These are phyloP conservation scores for Phasianus colchicus DNA, from an alignment of 2,113 vertebrate genomes.

Conservation along the genomic window DNA sequence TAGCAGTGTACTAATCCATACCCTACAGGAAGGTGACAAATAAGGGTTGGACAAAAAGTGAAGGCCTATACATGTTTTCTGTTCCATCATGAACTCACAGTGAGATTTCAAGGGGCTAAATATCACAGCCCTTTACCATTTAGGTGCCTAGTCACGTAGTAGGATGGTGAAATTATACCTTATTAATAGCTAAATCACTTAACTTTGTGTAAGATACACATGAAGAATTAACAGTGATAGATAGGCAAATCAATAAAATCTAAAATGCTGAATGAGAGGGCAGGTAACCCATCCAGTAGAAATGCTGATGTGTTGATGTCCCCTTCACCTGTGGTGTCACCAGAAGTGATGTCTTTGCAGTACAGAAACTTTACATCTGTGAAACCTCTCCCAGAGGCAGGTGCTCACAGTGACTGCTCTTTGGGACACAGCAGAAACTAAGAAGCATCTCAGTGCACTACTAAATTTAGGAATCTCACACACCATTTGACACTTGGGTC, in stretches of 20 bases:
- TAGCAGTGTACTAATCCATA: background rate
- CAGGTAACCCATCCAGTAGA: background rate
- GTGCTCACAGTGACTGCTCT: background rate
- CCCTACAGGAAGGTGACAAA: background rate
- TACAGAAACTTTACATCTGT: background rate
- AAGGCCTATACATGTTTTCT: background rate
- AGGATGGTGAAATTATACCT: background rate
- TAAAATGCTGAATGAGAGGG: background rate
- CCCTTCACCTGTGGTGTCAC: background rate
- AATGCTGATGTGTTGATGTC: accelerated
- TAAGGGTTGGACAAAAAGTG: background rate
- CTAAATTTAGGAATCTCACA: background rate
- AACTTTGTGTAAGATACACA: background rate
- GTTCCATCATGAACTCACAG: background rate
- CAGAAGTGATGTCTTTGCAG: background rate
- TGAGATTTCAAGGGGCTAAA: background rate
- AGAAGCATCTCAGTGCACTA: accelerated
- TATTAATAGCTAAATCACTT: background rate
- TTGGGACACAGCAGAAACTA: background rate
- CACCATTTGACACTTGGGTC: background rate
- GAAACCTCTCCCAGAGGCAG: background rate
- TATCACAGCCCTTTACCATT: background rate
- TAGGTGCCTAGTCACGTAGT: background rate
- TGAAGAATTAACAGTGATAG: background rate
- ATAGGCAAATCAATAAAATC: background rate